phyloP scores from a whole-genome alignment of 2,888 invertebrate species.

The Rhagonycha lutea region DNA sequence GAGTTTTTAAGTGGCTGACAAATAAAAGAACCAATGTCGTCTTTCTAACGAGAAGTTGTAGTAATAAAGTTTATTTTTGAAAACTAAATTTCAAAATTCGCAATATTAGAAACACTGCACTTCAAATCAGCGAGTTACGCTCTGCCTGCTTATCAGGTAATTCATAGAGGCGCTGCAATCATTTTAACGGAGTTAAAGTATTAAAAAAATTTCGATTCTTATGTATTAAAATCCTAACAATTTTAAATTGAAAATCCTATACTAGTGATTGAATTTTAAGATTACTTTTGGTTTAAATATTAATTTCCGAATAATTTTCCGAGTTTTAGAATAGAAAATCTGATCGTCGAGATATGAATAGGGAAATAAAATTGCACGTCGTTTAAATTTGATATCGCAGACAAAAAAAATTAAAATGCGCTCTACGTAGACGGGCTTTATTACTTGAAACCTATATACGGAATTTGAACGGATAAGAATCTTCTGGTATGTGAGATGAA shows the following conservation, averaged over 20 bases:
- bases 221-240: background rate
- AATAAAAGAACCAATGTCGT: background rate
- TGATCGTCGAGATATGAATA: background rate
- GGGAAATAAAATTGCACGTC: background rate
- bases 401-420: background rate
- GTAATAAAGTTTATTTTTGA: background rate
- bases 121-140: background rate
- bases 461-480: slow-evolving; percentile 5
- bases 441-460: slow-evolving; percentile 20
- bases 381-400: background rate
- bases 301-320: background rate
- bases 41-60: background rate
- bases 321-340: background rate
- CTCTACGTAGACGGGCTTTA: slow-evolving; percentile 18
- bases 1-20: background rate
- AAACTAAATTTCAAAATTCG: background rate
- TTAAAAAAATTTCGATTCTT: background rate
- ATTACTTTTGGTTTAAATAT: background rate
- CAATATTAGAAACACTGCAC: background rate
- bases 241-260: background rate
- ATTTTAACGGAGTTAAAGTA: background rate
- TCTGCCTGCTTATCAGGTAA: too few species aligned
- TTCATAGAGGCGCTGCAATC: background rate
- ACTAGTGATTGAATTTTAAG: background rate
- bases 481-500: slow-evolving; percentile 22